Evolutionary conservation across 2,113 vertebrate genomes (phyloP), one percentile per base, ranked within the genome.

Genomic region (Spea bombifrons): DNA sequence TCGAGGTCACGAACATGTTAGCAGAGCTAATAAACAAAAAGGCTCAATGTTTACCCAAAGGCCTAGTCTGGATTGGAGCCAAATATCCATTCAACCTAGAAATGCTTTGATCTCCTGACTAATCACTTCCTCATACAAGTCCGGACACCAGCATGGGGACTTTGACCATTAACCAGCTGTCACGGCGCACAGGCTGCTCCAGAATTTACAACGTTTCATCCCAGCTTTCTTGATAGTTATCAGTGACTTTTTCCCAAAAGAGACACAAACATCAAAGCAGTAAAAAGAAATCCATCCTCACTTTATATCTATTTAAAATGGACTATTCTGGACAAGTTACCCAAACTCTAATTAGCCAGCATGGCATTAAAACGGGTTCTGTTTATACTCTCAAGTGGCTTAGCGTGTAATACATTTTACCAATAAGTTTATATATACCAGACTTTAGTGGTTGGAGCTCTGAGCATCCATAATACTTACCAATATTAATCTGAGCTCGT

Each of bases 51-150:
- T 84, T 86, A 84, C 74, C 82, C 46, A 75, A 78, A 80, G 50
- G 6, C 86, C 81, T 82, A 85, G 86, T 55, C 50, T 44, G 3
- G 1, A 4, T 84, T 86, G 91, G 82, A 76, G 83, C n/a, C 78
- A 63, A 81, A 84, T 84, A 83, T 86, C 84, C 75, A 73, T 84
- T 87, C 75, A 84, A 79, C 72, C 72, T 83, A 87, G 84, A 69
- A 88, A 70, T 0, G 48, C 89, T 94, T 92, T 94, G 89, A 94
- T 93, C 87, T 76, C 81, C 64, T 76, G 83, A 84, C 81, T 89
- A 93, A 91, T 85, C 63, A 88, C 88, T 92, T 92, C 88, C 90
- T 84, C 82, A 83, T 83, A 87, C 84, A 87, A 88, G 82, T 75
- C 84, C 83, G 87, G 90, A 88, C 83, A 89, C 77, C 49, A 85